phyloP scores from a whole-genome alignment of 2,797 vertebrate genomes.

The Eulemur rubriventer region DNA sequence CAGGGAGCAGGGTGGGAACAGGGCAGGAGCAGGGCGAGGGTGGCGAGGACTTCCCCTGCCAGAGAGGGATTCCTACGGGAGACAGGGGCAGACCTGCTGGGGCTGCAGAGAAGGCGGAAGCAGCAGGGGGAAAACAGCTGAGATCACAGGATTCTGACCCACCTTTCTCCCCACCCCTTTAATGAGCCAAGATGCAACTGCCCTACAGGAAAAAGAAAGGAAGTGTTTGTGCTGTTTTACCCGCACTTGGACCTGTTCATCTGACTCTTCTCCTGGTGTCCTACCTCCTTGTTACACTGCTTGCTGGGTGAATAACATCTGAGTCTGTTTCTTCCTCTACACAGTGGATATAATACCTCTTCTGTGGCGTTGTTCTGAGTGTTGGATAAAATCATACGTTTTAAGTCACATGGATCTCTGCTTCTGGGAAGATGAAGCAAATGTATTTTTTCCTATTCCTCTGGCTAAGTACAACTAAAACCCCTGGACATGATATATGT shows the following conservation, averaged over 20 bases:
- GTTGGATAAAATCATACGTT: background rate
- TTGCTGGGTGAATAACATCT: background rate
- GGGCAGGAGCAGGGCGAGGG: accelerated
- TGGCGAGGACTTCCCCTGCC: background rate
- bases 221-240: background rate
- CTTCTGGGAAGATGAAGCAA: background rate
- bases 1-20: too few species aligned
- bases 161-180: background rate
- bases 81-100: background rate
- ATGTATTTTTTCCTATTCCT: background rate
- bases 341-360: background rate
- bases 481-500: background rate
- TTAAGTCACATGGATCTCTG: background rate
- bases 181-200: background rate
- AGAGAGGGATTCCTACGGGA: background rate
- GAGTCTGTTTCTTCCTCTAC: background rate
- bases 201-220: background rate
- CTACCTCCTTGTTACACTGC: background rate
- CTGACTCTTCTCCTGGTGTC: background rate
- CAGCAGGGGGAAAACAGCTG: too few species aligned
- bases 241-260: background rate
- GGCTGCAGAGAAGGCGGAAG: background rate
- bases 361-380: background rate
- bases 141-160: background rate
- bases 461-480: background rate